These are phyloP conservation scores for Thinocorus orbignyianus DNA, from an alignment of 2,113 vertebrate species.

Conservation along the genomic window DNA sequence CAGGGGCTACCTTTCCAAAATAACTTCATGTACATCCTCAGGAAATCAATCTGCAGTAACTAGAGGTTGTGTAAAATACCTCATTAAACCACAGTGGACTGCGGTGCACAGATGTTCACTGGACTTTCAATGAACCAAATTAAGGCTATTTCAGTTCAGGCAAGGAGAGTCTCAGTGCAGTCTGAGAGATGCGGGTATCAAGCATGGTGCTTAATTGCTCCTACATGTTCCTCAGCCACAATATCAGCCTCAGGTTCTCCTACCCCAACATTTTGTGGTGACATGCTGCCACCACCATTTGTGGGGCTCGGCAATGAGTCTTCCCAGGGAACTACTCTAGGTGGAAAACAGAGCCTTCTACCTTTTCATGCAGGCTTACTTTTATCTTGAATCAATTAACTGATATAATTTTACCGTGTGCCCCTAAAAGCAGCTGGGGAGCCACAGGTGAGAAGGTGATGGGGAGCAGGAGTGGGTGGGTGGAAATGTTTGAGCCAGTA, in stretches of 20 bases:
- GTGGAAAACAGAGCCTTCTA: not conserved
- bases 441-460: not conserved
- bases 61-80: not conserved
- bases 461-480: not conserved
- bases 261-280: fast-evolving
- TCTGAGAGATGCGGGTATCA: not conserved
- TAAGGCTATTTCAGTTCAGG: not conserved
- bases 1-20: not conserved
- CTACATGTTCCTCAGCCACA: not conserved
- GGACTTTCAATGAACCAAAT: not conserved
- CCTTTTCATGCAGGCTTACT: not conserved
- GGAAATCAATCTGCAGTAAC: not conserved
- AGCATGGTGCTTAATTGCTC: not conserved
- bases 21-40: not conserved
- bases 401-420: not conserved
- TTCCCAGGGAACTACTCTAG: not conserved
- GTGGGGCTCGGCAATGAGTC: not conserved
- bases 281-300: not conserved
- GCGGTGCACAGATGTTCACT: not conserved
- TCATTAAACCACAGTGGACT: not conserved
- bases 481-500: fast-evolving
- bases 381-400: not conserved
- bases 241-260: not conserved
- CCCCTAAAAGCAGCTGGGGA: not conserved
- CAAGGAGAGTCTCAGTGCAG: not conserved